phyloP scores from a whole-genome alignment of 2,888 invertebrate genomes.

The Gastrophysa polygoni region DNA sequence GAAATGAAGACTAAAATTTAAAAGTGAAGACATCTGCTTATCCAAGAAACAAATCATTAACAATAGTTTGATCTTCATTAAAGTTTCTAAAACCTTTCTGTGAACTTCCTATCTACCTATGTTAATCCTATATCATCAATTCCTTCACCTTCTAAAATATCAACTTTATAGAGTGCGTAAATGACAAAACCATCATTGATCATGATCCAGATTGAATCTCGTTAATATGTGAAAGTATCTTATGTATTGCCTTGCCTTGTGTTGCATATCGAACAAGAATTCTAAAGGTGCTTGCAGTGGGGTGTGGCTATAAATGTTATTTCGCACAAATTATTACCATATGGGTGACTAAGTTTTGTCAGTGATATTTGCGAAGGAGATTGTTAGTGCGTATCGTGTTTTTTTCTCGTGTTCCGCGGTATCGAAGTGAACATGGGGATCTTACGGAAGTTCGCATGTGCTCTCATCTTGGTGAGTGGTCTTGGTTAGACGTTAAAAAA shows the following conservation, averaged over 20 bases:
- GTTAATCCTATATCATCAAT: background rate
- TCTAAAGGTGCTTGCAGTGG: constrained; percentile 35
- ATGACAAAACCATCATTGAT: background rate
- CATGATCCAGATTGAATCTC: constrained; percentile 4
- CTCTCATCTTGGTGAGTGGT: background rate
- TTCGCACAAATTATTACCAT: constrained; percentile 10
- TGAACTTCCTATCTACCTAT: too few species aligned
- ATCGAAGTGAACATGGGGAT: background rate
- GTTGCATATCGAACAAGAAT: constrained; percentile 35
- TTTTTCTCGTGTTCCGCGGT: background rate
- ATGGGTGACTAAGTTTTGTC: constrained; percentile 4
- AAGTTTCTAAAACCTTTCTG: too few species aligned
- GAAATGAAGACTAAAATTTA: too few species aligned
- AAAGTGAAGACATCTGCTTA: too few species aligned
- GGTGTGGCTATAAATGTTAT: constrained; percentile 40
- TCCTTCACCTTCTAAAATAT: background rate
- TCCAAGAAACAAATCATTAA: too few species aligned
- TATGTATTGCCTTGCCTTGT: constrained; percentile 26
- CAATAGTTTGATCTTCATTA: too few species aligned
- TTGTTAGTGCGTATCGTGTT: background rate
- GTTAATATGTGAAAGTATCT: constrained; percentile 32
- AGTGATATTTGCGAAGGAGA: constrained; percentile 6
- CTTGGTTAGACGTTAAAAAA: too few species aligned
- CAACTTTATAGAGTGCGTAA: background rate
- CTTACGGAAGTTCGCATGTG: background rate